Evolutionary conservation across 2,113 vertebrate species (phyloP), one percentile per base, ranked within the genome.

Genomic region (Daboia siamensis): DNA sequence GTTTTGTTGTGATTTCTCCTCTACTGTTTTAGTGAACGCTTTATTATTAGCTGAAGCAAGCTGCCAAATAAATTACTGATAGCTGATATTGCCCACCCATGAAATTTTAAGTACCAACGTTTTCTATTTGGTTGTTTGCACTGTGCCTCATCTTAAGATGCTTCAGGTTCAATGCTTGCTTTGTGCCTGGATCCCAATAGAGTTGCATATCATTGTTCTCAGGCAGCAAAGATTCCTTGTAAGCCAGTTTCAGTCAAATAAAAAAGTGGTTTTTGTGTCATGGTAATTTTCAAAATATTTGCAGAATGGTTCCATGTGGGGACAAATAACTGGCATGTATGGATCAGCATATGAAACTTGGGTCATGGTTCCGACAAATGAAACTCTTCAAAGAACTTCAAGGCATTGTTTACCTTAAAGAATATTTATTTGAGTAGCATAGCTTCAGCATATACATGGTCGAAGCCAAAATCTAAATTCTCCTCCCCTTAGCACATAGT

Each of bases 1-100:
- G 39, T 86, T 54, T 91, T 93, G n/a, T 51, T 24, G 29, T 57
- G 29, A 91, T 95, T 52, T 57, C 89, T 56, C 92, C 10, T 59
- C 69, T 52, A 39, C n/a, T 0, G 0, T 4, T 33, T 54, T 80
- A 44, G 6, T 20, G 69, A 80, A 80, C 20, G 69, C 15, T 80
- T 17, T 21, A 15, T 23, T 87, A 9, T 52, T 54, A 23, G 94
- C 74, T 5, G 85, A 95, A 88, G 7, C 5, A 51, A 23, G 87
- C 90, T 91, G 0, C 13, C 39, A 3, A 1, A 88, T 26, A 69
- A n/a, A 13, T 3, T 86, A 24, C 12, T 24, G 9, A 8, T 29
- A 88, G 51, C 26, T 69, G 51, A n/a, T 24, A 2, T 74, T 69
- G 74, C 52, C 29, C 4, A 10, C 11, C 52, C 51, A 89, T 57